phyloP scores from a whole-genome alignment of 64 coral and sea anemone genomes.

The Dendrophyllia cribrosa region DNA sequence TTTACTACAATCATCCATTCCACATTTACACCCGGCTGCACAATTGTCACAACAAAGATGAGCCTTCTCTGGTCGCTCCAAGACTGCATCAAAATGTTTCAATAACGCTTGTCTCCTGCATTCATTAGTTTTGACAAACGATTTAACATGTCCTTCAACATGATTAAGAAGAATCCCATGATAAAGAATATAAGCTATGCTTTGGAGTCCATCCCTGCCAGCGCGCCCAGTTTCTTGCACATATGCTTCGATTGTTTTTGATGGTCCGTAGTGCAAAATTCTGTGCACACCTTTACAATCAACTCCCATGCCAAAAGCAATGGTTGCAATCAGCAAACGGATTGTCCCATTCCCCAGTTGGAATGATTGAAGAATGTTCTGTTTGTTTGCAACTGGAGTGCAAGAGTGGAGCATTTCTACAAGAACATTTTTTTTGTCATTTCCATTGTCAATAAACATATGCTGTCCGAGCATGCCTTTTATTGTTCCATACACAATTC shows the following conservation, averaged over 20 bases:
- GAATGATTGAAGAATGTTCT: conserved; percentile 64
- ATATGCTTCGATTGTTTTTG: conserved; percentile 66
- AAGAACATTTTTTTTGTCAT: conserved; percentile 1
- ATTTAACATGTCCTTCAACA: conserved; percentile 68
- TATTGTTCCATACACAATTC: conserved; percentile 71
- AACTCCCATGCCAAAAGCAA: conserved; percentile 82
- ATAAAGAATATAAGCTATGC: no score
- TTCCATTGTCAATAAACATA: conserved; percentile 32
- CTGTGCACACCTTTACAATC: conserved; percentile 71
- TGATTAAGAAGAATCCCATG: conserved; percentile 37
- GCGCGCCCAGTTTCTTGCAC: conserved; percentile 77
- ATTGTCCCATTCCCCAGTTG: conserved; percentile 43
- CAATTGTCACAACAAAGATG: conserved; percentile 84
- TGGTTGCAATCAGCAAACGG: conserved; percentile 65
- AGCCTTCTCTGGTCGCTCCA: background rate
- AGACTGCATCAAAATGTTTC: conserved; percentile 53
- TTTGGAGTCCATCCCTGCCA: no score
- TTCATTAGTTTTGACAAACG: conserved; percentile 48
- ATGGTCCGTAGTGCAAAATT: conserved; percentile 78
- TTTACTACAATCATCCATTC: conserved; percentile 20
- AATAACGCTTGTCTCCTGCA: conserved; percentile 63
- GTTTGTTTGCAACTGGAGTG: conserved; percentile 76
- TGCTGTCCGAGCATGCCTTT: conserved; percentile 58
- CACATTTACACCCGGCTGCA: conserved; percentile 58
- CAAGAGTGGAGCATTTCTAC: conserved; percentile 84